These are phyloP conservation scores for Daktulosphaira vitifoliae DNA, from an alignment of 1,140 invertebrate species.

Conservation along the genomic window DNA sequence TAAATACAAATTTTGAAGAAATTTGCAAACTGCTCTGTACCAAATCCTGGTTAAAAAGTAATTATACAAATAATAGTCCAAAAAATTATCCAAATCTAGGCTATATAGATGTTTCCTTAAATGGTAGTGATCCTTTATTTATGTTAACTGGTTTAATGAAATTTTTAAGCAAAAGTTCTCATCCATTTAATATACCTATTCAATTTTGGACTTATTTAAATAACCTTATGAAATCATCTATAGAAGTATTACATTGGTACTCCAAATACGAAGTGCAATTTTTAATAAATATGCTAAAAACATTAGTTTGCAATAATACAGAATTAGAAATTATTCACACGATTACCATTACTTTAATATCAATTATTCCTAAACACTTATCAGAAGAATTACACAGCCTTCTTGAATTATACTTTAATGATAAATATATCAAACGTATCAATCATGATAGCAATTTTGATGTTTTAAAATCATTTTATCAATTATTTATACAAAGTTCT, in stretches of 20 bases:
- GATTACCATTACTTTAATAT: slow-evolving; percentile 4
- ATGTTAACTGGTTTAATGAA: slow-evolving; percentile 27
- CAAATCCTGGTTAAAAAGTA: slow-evolving; percentile 24
- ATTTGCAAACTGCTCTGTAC: slow-evolving; percentile 8
- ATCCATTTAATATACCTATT: neutral
- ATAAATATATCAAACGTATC: neutral
- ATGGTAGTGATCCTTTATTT: slow-evolving; percentile 10
- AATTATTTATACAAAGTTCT: neutral
- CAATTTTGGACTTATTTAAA: slow-evolving; percentile 21
- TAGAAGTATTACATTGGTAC: slow-evolving; percentile 21
- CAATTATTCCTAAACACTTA: slow-evolving; percentile 8
- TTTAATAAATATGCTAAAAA: neutral
- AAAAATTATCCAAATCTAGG: slow-evolving; percentile 21
- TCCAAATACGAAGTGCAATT: slow-evolving; percentile 5
- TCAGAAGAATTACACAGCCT: neutral
- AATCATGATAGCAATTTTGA: neutral
- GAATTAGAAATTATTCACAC: neutral
- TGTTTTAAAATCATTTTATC: slow-evolving; percentile 28
- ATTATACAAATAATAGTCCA: slow-evolving; percentile 21
- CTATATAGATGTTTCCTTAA: slow-evolving; percentile 1
- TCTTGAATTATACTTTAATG: neutral
- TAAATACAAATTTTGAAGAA: slow-evolving; percentile 18
- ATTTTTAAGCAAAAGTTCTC: slow-evolving; percentile 1
- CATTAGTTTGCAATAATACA: neutral
- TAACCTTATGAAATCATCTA: slow-evolving; percentile 12